Evolutionary conservation across 2,113 vertebrate genomes (phyloP).

Genomic region (Scartelaos histophorus): DNA sequence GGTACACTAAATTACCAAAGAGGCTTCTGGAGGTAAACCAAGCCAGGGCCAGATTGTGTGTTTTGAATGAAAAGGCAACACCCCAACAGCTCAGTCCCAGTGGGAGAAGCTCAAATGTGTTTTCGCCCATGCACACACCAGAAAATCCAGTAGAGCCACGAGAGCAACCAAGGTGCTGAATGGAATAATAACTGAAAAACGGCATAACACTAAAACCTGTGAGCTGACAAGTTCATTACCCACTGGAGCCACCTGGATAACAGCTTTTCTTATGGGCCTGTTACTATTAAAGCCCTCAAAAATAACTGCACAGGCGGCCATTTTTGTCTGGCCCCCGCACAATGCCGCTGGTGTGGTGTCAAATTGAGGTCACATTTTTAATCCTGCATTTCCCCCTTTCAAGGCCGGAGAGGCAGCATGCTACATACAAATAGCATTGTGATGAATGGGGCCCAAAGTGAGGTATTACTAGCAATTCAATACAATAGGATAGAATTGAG

Average conservation of each 20-base stretch:
- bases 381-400: constrained; percentile 32
- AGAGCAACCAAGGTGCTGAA: constrained; percentile 60
- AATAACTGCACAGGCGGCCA: constrained; percentile 64
- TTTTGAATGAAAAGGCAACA: constrained; percentile 72
- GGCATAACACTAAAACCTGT: constrained; percentile 56
- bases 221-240: constrained; percentile 76
- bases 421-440: constrained; percentile 47
- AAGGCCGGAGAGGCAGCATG: constrained; percentile 22
- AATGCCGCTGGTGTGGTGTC: constrained; percentile 36
- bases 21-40: constrained; percentile 52
- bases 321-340: constrained; percentile 39
- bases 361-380: constrained; percentile 60
- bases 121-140: constrained; percentile 53
- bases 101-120: constrained; percentile 69
- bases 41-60: constrained; percentile 72
- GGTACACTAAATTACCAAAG: background rate
- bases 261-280: constrained; percentile 61
- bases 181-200: constrained; percentile 71
- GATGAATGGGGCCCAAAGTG: constrained; percentile 14
- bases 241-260: constrained; percentile 62
- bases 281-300: constrained; percentile 51
- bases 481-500: constrained; percentile 20
- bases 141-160: constrained; percentile 64
- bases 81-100: constrained; percentile 33
- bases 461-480: constrained; percentile 33